These are phyloP conservation scores for Philereme vetulata DNA, from an alignment of 2,888 invertebrate species.

Conservation along the genomic window DNA sequence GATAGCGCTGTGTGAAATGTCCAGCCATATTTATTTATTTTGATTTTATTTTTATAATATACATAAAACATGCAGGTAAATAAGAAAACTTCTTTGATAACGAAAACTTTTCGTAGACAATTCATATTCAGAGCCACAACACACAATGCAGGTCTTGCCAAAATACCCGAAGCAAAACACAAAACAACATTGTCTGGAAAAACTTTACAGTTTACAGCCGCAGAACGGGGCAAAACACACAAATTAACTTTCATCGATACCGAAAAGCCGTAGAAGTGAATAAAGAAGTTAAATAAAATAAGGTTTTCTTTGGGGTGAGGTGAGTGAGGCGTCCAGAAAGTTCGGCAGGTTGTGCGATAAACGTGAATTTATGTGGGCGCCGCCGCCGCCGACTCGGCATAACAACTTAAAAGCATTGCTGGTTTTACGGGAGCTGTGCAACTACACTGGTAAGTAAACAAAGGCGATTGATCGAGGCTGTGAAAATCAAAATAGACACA, in stretches of 20 bases:
- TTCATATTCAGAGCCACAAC: not conserved
- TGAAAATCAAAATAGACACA: too few relatives aligned
- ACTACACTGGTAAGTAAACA: conserved; percentile 11
- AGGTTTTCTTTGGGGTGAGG: conserved; percentile 64
- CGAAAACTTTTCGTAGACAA: too few relatives aligned
- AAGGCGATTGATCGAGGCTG: not conserved
- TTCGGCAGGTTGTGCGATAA: conserved; percentile 78
- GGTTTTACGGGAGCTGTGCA: conserved; percentile 39
- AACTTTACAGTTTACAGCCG: conserved; percentile 14
- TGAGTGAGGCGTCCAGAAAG: conserved; percentile 74
- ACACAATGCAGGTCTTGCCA: conserved; percentile 1
- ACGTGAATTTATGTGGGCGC: conserved; percentile 76
- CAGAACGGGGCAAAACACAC: conserved; percentile 36
- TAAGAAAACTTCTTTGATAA: too few relatives aligned
- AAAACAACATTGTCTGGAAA: not conserved
- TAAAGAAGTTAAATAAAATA: conserved; percentile 78
- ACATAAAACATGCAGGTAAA: too few relatives aligned
- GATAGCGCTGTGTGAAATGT: too few relatives aligned
- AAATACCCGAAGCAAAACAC: not conserved
- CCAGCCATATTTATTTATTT: too few relatives aligned
- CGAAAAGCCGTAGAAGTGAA: conserved; percentile 55
- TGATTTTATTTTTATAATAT: too few relatives aligned
- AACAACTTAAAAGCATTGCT: conserved; percentile 62
- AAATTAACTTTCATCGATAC: conserved; percentile 64
- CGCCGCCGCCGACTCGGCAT: conserved; percentile 47